Evolutionary conservation across 2,888 invertebrate genomes (phyloP).

Genomic region (Lamproptera curius): DNA sequence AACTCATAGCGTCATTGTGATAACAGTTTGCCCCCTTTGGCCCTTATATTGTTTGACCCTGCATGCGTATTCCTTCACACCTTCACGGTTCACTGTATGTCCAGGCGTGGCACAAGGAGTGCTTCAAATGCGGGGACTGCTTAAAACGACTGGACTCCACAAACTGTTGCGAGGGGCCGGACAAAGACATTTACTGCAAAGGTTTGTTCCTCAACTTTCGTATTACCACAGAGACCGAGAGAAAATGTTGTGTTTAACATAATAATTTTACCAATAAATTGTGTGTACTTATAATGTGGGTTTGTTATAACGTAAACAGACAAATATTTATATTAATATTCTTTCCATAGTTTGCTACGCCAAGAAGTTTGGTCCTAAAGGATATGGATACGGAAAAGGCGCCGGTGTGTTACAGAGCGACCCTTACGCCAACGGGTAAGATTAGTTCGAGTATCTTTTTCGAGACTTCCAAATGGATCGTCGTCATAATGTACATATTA

Average conservation of each 20-base stretch:
- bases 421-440: constrained; percentile 90
- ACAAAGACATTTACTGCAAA: constrained; percentile 98
- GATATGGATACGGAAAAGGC: constrained; percentile 98
- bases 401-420: constrained; percentile 95
- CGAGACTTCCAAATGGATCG: too few species aligned
- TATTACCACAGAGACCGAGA: constrained; percentile 15
- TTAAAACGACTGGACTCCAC: constrained; percentile 92
- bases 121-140: constrained; percentile 95
- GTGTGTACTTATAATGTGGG: too few species aligned
- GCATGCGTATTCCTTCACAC: constrained; percentile 46
- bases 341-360: constrained; percentile 92
- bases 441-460: too few species aligned
- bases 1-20: constrained; percentile 55
- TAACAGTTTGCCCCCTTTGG: constrained; percentile 53
- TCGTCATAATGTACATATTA: too few species aligned
- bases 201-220: constrained; percentile 77
- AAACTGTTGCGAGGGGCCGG: constrained; percentile 95
- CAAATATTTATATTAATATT: constrained; percentile 45
- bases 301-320: too few species aligned
- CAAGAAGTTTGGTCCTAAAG: constrained; percentile 98
- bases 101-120: constrained; percentile 94
- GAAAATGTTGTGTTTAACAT: background rate
- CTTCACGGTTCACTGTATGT: constrained; percentile 70
- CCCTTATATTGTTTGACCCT: constrained; percentile 40
- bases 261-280: too few species aligned